Percentiles rank a stretch among this genome's conserved stretches.
These are phyloP conservation scores for Apostichopus californicus DNA, from an alignment of 35 echinoderm and acorn worm species.

Conservation along the genomic window DNA sequence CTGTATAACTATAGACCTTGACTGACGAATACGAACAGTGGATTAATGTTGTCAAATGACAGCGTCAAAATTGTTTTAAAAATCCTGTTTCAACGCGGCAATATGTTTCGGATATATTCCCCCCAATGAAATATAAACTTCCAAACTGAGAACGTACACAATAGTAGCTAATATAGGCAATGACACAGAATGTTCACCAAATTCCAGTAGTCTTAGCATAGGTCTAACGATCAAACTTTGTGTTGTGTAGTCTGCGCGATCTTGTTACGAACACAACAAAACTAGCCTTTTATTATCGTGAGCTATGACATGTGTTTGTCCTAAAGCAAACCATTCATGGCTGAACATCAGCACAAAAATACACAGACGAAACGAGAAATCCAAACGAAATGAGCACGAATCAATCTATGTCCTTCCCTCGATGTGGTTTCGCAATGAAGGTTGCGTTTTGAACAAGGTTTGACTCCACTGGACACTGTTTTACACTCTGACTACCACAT, in stretches of 20 bases:
- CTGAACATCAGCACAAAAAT: not conserved
- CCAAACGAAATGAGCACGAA: not conserved
- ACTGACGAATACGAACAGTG: not conserved
- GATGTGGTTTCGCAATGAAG: conserved; percentile 21
- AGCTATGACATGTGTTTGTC: not conserved
- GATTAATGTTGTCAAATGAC: not conserved
- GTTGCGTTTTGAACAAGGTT: not conserved
- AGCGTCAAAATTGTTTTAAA: not conserved
- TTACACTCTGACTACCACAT: conserved; percentile 1
- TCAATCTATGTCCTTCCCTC: conserved; percentile 16
- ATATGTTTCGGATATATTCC: conserved; percentile 2
- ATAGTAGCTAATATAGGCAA: not conserved
- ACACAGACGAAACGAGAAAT: not conserved
- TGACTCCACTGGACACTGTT: not conserved
- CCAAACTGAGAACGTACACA: not conserved
- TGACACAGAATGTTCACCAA: not conserved
- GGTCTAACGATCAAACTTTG: not conserved
- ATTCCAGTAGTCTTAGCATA: not conserved
- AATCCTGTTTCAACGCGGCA: not conserved
- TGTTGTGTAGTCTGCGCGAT: not conserved
- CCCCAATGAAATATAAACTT: not conserved
- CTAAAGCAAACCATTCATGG: conserved; percentile 3
- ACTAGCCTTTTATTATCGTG: not conserved
- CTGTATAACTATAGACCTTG: not conserved
- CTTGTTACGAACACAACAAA: not conserved